These are phyloP conservation scores for Lasioglossum vierecki DNA, from an alignment of 2,888 invertebrate species.

Conservation along the genomic window DNA sequence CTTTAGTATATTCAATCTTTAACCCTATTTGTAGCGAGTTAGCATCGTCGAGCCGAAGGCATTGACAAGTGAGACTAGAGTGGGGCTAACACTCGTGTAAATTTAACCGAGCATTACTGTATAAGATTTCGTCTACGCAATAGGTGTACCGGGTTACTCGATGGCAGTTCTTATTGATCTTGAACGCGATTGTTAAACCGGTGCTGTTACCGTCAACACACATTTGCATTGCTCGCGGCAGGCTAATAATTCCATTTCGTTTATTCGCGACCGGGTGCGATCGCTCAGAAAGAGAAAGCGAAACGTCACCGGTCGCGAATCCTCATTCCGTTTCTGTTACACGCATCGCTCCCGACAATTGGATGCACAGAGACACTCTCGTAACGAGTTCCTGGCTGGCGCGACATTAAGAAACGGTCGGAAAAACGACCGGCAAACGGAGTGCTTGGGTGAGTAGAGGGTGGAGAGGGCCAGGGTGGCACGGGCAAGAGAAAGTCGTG, in stretches of 20 bases:
- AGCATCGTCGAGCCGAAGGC: not conserved
- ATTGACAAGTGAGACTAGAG: not conserved
- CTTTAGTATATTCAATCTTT: too few relatives aligned
- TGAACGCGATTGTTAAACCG: not conserved
- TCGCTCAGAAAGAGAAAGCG: not conserved
- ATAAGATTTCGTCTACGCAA: not conserved
- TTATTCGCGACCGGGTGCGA: not conserved
- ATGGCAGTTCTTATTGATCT: not conserved
- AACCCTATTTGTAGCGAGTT: not conserved
- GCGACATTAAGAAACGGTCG: conserved; percentile 68
- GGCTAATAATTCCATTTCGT: not conserved
- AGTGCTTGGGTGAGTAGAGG: conserved; percentile 7
- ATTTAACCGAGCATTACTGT: not conserved
- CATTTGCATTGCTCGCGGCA: not conserved
- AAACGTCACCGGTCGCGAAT: not conserved
- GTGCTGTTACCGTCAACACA: not conserved
- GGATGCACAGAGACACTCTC: conserved; percentile 55
- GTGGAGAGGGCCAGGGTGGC: not conserved
- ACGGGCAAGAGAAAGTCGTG: conserved; percentile 53
- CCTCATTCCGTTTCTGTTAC: not conserved
- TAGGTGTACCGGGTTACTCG: not conserved
- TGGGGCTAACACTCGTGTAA: not conserved
- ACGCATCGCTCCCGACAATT: conserved; percentile 50
- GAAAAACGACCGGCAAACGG: conserved; percentile 56
- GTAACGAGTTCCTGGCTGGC: conserved; percentile 68